These are phyloP conservation scores for Sebastes ruberrimus DNA, from an alignment of 2,797 vertebrate species.

Conservation along the genomic window DNA sequence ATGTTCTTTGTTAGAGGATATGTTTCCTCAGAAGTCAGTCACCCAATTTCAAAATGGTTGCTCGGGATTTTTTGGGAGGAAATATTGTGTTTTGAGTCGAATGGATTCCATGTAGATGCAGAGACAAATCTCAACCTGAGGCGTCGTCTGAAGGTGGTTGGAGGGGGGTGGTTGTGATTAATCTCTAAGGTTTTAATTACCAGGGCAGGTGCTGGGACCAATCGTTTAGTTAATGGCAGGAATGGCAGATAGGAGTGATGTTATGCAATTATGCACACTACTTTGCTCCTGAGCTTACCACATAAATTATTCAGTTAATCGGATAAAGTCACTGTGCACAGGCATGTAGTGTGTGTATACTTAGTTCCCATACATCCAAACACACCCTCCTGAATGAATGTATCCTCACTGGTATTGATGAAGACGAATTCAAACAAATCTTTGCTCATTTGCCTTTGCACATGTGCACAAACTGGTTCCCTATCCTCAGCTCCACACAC, in stretches of 20 bases:
- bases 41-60: constrained; percentile 18
- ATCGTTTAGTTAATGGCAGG: constrained; percentile 64
- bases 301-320: constrained; percentile 72
- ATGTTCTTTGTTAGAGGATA: constrained; percentile 1
- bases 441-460: constrained; percentile 23
- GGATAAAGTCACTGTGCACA: constrained; percentile 57
- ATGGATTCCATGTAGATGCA: neutral
- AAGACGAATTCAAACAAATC: constrained; percentile 46
- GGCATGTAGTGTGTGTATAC: constrained; percentile 14
- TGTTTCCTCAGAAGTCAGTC: constrained; percentile 8
- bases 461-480: constrained; percentile 10
- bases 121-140: constrained; percentile 26
- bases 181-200: constrained; percentile 75
- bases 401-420: constrained; percentile 18
- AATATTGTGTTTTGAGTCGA: neutral
- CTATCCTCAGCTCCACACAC: constrained; percentile 10
- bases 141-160: neutral
- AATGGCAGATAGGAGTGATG: constrained; percentile 64
- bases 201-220: constrained; percentile 60
- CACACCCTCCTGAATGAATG: constrained; percentile 8
- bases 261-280: constrained; percentile 62
- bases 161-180: constrained; percentile 52
- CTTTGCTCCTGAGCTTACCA: constrained; percentile 47
- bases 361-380: neutral
- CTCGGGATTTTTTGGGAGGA: neutral